Conservation (phyloP, 1,140 invertebrate species). For the Drosophila micromelanica region DNA sequence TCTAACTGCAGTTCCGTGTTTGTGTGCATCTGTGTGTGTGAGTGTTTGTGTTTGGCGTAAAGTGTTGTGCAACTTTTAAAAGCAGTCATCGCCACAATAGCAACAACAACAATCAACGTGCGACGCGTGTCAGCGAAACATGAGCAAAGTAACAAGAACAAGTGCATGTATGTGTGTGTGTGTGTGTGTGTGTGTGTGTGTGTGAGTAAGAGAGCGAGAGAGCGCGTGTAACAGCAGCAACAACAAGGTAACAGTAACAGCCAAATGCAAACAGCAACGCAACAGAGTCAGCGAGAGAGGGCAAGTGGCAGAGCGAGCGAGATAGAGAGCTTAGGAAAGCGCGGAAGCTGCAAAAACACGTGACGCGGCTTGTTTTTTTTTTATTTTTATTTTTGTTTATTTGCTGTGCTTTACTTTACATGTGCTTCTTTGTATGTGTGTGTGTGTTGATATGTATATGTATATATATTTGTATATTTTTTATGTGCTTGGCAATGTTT, state of each 20-base stretch:
- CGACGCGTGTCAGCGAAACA: conserved; percentile 34
- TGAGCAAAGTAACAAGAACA: conserved; percentile 4
- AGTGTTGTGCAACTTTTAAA: conserved; percentile 19
- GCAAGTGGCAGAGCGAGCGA: neutral
- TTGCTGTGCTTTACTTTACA: conserved; percentile 1
- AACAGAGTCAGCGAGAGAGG: neutral
- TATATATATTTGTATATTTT: neutral
- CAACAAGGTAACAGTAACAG: conserved; percentile 8
- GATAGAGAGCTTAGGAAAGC: neutral
- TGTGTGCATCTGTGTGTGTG: neutral
- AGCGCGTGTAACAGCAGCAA: conserved; percentile 7
- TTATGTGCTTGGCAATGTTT: conserved; percentile 2
- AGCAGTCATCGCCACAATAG: neutral
- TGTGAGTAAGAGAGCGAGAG: conserved; percentile 30
- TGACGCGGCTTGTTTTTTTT: conserved; percentile 19
- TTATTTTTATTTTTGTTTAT: neutral
- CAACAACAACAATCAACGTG: conserved; percentile 23
- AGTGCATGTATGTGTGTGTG: neutral
- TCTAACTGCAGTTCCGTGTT: conserved; percentile 5
- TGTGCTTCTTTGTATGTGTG: conserved; percentile 1
- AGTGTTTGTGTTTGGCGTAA: neutral
- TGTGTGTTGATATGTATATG: conserved; percentile 2
- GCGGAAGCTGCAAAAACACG: conserved; percentile 44
- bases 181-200: conserved; percentile 10
- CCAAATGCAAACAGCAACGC: neutral